Evolutionary conservation across 2,113 vertebrate species (phyloP).

Genomic region (Oenanthe oenanthe): DNA sequence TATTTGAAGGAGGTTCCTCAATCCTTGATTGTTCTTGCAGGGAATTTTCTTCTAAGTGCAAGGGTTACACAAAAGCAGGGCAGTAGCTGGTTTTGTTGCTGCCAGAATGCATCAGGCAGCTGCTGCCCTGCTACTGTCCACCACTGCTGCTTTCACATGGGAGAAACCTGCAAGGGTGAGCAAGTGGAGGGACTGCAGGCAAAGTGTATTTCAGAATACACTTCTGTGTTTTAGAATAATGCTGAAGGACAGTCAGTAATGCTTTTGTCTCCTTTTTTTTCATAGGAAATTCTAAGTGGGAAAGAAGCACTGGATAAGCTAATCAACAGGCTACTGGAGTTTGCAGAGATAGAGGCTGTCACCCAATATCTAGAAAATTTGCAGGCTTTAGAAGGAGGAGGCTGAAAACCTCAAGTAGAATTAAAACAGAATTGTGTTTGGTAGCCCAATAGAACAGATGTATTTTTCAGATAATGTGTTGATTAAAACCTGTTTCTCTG

Average conservation of each 20-base stretch:
- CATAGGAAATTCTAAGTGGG: slow-evolving; percentile 87
- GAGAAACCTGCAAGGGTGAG: not conserved
- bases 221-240: not conserved
- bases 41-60: not conserved
- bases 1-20: not conserved
- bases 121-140: not conserved
- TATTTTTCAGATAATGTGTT: not conserved
- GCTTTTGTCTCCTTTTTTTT: not conserved
- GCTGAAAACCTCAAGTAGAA: not conserved
- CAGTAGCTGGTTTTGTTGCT: not conserved
- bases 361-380: slow-evolving; percentile 78
- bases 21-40: not conserved
- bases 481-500: not conserved
- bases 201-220: not conserved
- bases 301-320: slow-evolving; percentile 83
- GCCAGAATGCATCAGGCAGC: not conserved
- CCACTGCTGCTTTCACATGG: fast-evolving
- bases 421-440: not conserved
- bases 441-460: not conserved
- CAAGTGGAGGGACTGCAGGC: not conserved
- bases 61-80: not conserved
- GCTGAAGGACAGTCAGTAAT: not conserved
- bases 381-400: slow-evolving; percentile 47
- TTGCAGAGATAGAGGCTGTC: slow-evolving; percentile 80
- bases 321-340: slow-evolving; percentile 79